These are phyloP conservation scores for Mamestra configurata DNA, from an alignment of 1,140 invertebrate genomes.

Conservation along the genomic window DNA sequence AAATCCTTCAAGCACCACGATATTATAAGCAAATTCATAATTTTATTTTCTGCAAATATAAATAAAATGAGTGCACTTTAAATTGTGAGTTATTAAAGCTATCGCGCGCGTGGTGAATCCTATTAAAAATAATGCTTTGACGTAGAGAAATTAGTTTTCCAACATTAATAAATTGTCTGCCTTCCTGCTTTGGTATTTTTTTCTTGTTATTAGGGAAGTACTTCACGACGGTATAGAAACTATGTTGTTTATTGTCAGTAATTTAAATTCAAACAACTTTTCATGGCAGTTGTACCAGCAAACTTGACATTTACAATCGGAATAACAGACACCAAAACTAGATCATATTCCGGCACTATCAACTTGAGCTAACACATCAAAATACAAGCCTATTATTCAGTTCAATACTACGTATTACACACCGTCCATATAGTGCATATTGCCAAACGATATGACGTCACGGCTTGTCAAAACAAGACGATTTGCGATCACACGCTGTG, in stretches of 20 bases:
- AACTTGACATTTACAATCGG: not conserved
- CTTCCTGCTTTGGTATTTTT: not conserved
- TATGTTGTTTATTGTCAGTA: too few species aligned
- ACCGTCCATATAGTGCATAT: slow-evolving; percentile 11
- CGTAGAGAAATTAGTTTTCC: not conserved
- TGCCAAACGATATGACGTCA: slow-evolving; percentile 7
- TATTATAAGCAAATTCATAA: not conserved
- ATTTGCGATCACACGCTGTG: slow-evolving; percentile 36
- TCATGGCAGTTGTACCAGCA: too few species aligned
- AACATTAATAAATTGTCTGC: not conserved
- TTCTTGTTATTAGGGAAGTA: too few species aligned
- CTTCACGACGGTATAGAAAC: too few species aligned
- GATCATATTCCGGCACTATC: slow-evolving; percentile 11
- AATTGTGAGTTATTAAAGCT: slow-evolving; percentile 9
- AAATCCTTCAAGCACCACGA: not conserved
- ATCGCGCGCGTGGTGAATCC: not conserved
- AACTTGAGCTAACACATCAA: slow-evolving; percentile 19
- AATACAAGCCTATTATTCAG: slow-evolving; percentile 26
- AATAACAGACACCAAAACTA: not conserved
- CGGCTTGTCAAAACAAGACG: slow-evolving; percentile 26
- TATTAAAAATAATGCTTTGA: slow-evolving; percentile 16
- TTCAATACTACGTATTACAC: not conserved
- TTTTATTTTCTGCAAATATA: not conserved
- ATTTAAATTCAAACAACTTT: too few species aligned
- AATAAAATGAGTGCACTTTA: slow-evolving; percentile 1